Conservation (phyloP, 2,797 vertebrate genomes). For the Girardinus metallicus region DNA sequence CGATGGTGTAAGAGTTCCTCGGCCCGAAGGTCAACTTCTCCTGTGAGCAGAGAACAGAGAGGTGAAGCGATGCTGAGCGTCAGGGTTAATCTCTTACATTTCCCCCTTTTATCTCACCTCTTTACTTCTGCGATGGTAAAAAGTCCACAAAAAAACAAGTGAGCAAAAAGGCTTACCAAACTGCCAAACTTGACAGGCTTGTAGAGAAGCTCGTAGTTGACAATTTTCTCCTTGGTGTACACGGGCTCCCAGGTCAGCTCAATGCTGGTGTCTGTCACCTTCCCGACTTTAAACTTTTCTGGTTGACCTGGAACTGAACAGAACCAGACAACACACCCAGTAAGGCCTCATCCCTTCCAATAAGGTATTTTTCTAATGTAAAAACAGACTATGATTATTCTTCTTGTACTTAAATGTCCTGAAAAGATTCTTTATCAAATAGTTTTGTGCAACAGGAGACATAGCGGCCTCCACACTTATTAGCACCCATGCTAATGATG, state of each 20-base stretch:
- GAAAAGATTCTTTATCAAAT: not conserved
- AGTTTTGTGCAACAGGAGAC: not conserved
- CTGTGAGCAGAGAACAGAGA: conserved; percentile 68
- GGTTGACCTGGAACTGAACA: conserved; percentile 92
- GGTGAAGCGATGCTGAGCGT: conserved; percentile 5
- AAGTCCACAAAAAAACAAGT: conserved; percentile 28
- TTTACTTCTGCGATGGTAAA: conserved; percentile 27
- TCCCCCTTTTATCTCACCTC: conserved; percentile 31
- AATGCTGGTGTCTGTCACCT: conserved; percentile 92
- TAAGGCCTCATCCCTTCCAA: not conserved
- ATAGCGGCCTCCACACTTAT: not conserved
- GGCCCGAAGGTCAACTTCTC: conserved; percentile 91
- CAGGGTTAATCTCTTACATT: conserved; percentile 49
- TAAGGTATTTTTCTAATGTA: not conserved
- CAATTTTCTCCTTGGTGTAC: conserved; percentile 90
- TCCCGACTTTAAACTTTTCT: conserved; percentile 92
- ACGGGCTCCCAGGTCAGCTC: conserved; percentile 92
- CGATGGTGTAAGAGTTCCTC: conserved; percentile 86
- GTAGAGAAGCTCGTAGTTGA: conserved; percentile 95
- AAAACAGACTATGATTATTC: not conserved
- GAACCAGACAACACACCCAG: conserved; percentile 7
- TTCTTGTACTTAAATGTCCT: not conserved
- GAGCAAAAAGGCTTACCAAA: conserved; percentile 81
- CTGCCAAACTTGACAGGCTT: conserved; percentile 87
- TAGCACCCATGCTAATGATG: not conserved